Evolutionary conservation across 1,140 invertebrate genomes (phyloP), one percentile per base, ranked within the genome.

Genomic region (Manduca sexta): DNA sequence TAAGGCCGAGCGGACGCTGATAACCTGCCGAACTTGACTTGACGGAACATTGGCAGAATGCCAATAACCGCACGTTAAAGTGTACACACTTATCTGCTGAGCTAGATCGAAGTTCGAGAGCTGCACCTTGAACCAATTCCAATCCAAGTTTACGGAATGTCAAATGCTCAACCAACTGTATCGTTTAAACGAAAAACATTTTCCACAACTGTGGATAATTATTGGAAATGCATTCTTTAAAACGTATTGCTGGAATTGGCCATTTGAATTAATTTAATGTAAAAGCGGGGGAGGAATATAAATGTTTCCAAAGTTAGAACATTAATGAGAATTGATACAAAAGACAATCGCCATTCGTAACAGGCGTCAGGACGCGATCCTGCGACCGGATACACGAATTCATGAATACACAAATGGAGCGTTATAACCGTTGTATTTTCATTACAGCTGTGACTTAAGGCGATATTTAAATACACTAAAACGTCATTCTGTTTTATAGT

Each of bases 21-120:
- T 74, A 74, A 78, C 70, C 76, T 78, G 74, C 52, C 65, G 64
- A 72, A 71, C 49, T 68, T 62, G 52, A 45, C 44, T 46, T 66
- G 64, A 67, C 64, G 59, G 49, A 58, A 41, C 44, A 48, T 50
- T 82, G 76, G 76, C 67, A 42, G 8, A 12, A 1, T 41, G 72
- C 75, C 76, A 80, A 64, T 50, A 48, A 51, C 40, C 45, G 40
- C 45, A 47, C 47, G 12, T 18, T 45, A n/a, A 41, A 58, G 54
- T 53, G 51, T 57, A 35, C 34, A 52, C 51, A 49, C 51, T 54
- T 62, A 57, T 62, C 51, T 57, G 46, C 45, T 31, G 43, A 48
- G 40, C 10, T 30, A 26, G 26, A 54, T 49, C 30, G 29, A 38
- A 12, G 17, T 31, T 55, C 39, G 29, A 50, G 49, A 39, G 31